Evolutionary conservation across 2,113 vertebrate genomes (phyloP).

Genomic region (Nothobranchius kuhntae): DNA sequence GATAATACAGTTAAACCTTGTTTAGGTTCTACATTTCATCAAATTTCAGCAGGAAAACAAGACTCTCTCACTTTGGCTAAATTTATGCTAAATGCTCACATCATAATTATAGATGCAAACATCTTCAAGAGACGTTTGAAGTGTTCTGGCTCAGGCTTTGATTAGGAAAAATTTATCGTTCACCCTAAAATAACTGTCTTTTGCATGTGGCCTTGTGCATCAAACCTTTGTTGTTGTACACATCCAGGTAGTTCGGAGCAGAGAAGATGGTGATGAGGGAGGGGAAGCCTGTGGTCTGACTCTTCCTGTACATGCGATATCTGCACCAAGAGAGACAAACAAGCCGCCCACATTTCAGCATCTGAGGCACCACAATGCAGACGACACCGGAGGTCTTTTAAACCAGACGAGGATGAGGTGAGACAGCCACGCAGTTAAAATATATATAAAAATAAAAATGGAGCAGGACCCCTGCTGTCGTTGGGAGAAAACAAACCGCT

Average conservation of each 20-base stretch:
- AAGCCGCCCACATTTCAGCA: slow-evolving; percentile 30
- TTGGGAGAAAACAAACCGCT: slow-evolving; percentile 1
- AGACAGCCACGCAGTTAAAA: slow-evolving; percentile 31
- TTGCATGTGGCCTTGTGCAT: background rate
- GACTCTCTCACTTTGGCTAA: background rate
- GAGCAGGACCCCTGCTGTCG: background rate
- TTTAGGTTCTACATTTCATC: background rate
- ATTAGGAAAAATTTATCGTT: background rate
- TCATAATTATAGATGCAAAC: background rate
- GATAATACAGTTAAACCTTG: background rate
- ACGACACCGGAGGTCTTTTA: slow-evolving; percentile 20
- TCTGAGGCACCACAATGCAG: background rate
- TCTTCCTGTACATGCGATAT: slow-evolving; percentile 86
- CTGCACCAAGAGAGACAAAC: slow-evolving; percentile 59
- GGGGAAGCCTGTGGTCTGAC: slow-evolving; percentile 85
- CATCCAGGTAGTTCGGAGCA: slow-evolving; percentile 85
- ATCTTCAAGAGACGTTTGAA: background rate
- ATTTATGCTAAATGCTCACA: background rate
- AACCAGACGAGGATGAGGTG: slow-evolving; percentile 33
- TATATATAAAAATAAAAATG: slow-evolving; percentile 23
- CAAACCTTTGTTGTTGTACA: slow-evolving; percentile 86
- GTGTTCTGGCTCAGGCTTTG: background rate
- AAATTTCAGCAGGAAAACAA: background rate
- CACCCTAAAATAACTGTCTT: background rate
- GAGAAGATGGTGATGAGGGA: slow-evolving; percentile 86